Evolutionary conservation across 2,888 invertebrate species (phyloP).

Genomic region (Timema podura): DNA sequence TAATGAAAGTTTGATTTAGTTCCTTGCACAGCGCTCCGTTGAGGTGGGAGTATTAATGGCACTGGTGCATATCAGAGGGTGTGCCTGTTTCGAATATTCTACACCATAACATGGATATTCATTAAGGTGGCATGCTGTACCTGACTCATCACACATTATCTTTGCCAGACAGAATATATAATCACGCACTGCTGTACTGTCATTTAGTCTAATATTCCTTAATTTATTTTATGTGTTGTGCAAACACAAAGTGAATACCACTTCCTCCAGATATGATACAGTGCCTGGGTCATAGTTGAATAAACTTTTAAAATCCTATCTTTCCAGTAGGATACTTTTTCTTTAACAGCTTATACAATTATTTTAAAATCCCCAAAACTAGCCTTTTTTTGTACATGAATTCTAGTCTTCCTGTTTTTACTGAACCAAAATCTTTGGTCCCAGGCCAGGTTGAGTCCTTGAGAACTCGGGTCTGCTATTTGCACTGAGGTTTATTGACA

Average conservation of each 20-base stretch:
- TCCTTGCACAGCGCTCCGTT: no score
- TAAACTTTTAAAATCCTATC: neutral
- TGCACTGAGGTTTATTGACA: no score
- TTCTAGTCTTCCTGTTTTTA: neutral
- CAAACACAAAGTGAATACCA: no score
- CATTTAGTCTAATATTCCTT: neutral
- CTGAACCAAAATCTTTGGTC: neutral
- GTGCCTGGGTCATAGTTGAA: neutral
- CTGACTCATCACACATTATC: neutral
- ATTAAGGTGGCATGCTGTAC: neutral
- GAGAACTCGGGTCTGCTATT: no score
- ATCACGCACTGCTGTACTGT: neutral
- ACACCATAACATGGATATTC: neutral
- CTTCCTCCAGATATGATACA: slow-evolving; percentile 4
- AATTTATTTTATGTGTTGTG: neutral
- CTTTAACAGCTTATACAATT: slow-evolving; percentile 1
- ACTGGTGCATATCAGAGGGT: no score
- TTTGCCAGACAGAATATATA: neutral
- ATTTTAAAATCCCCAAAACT: neutral
- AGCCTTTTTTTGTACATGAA: neutral
- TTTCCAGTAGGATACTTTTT: neutral
- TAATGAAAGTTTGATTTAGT: no score
- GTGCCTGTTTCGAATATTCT: neutral
- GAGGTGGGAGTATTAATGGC: no score
- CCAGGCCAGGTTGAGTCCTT: neutral